A percentile compares a stretch with the other conserved stretches of the same genome.
Evolutionary conservation across 1,140 invertebrate genomes (phyloP).

Genomic region (Aleiodes sp.): DNA sequence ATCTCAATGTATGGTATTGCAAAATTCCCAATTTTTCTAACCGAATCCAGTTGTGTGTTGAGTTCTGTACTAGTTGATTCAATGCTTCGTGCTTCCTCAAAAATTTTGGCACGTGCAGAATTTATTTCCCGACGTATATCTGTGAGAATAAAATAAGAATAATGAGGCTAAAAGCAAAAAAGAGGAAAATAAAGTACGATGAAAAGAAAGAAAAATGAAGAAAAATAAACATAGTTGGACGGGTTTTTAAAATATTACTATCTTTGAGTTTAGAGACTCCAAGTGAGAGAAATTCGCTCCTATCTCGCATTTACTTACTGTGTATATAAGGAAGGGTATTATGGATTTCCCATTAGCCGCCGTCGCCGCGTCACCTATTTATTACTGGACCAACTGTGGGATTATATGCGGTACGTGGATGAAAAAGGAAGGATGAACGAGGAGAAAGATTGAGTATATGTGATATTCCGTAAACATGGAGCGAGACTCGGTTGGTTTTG

Average conservation of each 20-base stretch:
- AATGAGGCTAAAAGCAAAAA: slow-evolving; percentile 5
- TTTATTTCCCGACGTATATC: slow-evolving; percentile 61
- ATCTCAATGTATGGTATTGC: slow-evolving; percentile 47
- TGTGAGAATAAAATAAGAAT: slow-evolving; percentile 37
- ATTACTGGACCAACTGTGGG: slow-evolving; percentile 15
- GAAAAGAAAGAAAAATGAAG: background rate
- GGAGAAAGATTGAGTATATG: background rate
- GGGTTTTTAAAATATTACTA: slow-evolving; percentile 8
- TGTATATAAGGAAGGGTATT: background rate
- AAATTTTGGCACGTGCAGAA: slow-evolving; percentile 52
- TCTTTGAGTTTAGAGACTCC: background rate
- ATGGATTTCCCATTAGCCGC: slow-evolving; percentile 7
- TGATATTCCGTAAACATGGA: background rate
- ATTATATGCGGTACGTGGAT: background rate
- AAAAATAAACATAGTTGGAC: slow-evolving; percentile 11
- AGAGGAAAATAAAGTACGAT: slow-evolving; percentile 14
- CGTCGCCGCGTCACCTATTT: background rate
- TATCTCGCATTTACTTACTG: background rate
- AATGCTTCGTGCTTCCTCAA: slow-evolving; percentile 56
- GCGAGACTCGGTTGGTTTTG: background rate
- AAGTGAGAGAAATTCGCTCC: background rate
- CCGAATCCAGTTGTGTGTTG: slow-evolving; percentile 55
- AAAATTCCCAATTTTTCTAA: slow-evolving; percentile 47
- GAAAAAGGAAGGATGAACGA: background rate
- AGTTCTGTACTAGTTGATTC: slow-evolving; percentile 57